Conservation (phyloP, 2,888 invertebrate genomes). For the Spisula subtruncata region DNA sequence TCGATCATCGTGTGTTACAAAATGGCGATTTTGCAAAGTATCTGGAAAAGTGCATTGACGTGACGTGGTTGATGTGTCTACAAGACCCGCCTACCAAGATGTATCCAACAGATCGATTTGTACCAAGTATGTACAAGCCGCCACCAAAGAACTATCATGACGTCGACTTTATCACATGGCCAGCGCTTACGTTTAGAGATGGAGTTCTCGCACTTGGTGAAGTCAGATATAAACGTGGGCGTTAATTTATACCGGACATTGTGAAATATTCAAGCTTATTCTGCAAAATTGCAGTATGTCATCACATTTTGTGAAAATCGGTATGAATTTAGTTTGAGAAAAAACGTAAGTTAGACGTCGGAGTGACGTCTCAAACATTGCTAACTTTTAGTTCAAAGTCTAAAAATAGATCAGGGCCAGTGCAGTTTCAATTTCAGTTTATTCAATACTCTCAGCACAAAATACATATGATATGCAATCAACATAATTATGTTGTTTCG, state of each 20-base stretch:
- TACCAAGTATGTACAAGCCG: neutral
- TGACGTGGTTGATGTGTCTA: constrained; percentile 61
- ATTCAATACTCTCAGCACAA: too few species aligned
- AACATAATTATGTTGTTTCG: too few species aligned
- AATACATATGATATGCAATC: too few species aligned
- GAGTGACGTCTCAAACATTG: too few species aligned
- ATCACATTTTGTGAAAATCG: too few species aligned
- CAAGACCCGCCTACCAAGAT: constrained; percentile 51
- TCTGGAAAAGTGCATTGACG: constrained; percentile 14
- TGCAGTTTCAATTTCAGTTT: too few species aligned
- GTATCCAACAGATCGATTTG: constrained; percentile 25
- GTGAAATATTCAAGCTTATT: too few species aligned
- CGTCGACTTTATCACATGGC: constrained; percentile 18
- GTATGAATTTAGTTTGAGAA: too few species aligned
- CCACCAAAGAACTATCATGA: neutral
- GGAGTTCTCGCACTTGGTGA: neutral
- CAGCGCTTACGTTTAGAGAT: constrained; percentile 32
- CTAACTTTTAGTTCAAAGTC: too few species aligned
- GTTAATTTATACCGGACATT: neutral
- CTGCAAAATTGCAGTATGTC: too few species aligned
- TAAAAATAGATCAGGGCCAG: too few species aligned
- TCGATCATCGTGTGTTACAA: neutral
- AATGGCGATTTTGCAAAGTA: neutral
- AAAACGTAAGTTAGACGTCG: too few species aligned
- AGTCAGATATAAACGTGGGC: neutral